Evolutionary conservation across 2,888 invertebrate genomes (phyloP).

Genomic region (Papilio demoleus): DNA sequence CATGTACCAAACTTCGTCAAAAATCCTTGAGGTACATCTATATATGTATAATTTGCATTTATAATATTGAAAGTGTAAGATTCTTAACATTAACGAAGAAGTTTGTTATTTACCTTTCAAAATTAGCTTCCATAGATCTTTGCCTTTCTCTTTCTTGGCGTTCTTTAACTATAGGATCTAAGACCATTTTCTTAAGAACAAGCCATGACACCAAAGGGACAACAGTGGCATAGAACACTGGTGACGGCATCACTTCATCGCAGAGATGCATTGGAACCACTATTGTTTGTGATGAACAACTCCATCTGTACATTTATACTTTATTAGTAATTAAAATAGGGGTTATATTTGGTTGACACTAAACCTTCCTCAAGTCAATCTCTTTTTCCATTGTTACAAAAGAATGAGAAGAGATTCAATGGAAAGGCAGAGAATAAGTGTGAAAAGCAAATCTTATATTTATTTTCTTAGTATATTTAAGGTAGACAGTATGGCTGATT

Average conservation of each 20-base stretch:
- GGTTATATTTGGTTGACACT: not conserved
- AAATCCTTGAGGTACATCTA: too few relatives aligned
- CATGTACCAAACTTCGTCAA: too few relatives aligned
- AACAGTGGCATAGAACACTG: constrained; percentile 96
- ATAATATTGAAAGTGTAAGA: too few relatives aligned
- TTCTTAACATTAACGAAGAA: too few relatives aligned
- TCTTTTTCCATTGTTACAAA: too few relatives aligned
- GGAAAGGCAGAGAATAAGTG: too few relatives aligned
- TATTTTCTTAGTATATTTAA: too few relatives aligned
- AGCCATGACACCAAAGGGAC: constrained; percentile 93
- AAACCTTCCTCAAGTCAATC: not conserved
- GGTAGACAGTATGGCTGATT: too few relatives aligned
- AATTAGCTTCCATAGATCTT: constrained; percentile 91
- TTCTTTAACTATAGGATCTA: constrained; percentile 92
- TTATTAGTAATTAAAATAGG: not conserved
- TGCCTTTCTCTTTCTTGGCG: constrained; percentile 91
- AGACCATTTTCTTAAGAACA: constrained; percentile 91
- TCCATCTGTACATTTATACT: constrained; percentile 83
- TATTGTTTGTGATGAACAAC: constrained; percentile 94
- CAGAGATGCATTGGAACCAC: constrained; percentile 95
- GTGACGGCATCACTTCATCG: constrained; percentile 94
- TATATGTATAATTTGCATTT: too few relatives aligned
- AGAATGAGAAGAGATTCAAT: too few relatives aligned
- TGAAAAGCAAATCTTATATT: too few relatives aligned
- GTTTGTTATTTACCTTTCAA: constrained; percentile 81